These are phyloP conservation scores for Charina bottae DNA, from an alignment of 2,113 vertebrate species.

Conservation along the genomic window DNA sequence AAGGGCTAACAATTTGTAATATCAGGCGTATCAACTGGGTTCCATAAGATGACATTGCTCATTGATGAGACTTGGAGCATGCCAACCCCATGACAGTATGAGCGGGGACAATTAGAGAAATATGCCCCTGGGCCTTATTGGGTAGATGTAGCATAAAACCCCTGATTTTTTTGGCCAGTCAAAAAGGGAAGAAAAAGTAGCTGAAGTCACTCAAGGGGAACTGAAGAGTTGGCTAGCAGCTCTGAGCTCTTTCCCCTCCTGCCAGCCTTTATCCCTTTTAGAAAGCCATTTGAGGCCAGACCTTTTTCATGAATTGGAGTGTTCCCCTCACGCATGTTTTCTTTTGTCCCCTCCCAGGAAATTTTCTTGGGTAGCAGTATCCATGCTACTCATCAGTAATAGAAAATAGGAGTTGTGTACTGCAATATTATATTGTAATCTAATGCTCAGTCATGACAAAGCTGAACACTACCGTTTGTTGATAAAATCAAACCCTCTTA, in stretches of 20 bases:
- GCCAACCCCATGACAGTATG: too few species aligned
- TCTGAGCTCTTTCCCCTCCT: neutral
- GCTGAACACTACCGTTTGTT: neutral
- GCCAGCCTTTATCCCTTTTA: neutral
- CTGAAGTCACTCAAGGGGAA: neutral
- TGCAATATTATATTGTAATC: neutral
- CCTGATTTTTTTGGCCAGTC: neutral
- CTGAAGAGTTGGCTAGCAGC: neutral
- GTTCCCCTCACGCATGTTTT: neutral
- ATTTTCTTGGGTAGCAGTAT: neutral
- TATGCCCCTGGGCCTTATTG: neutral
- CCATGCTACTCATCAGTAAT: accelerated
- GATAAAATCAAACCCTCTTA: neutral
- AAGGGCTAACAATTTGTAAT: too few species aligned
- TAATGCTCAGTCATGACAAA: neutral
- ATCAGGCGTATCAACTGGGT: too few species aligned
- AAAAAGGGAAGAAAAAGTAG: neutral
- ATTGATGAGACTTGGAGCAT: too few species aligned
- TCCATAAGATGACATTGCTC: too few species aligned
- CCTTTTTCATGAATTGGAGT: neutral
- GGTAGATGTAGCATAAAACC: neutral
- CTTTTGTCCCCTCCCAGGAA: neutral
- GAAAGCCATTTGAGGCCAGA: neutral
- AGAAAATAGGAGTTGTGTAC: neutral
- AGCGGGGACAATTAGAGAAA: too few species aligned